Evolutionary conservation across 2,888 invertebrate genomes (phyloP), one percentile per base, ranked within the genome.

Genomic region (Laspeyria flexula): DNA sequence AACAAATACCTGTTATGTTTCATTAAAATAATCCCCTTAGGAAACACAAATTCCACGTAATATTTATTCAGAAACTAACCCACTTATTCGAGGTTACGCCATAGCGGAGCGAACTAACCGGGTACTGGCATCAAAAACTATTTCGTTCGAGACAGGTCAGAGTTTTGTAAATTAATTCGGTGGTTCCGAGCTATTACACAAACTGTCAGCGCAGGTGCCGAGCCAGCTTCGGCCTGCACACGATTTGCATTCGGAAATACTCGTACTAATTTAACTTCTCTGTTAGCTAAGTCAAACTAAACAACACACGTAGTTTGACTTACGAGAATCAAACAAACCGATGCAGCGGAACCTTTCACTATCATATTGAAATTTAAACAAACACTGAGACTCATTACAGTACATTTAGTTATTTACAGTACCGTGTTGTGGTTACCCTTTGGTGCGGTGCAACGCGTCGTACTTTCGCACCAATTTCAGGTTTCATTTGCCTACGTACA

Each of bases 141-240:
- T 83, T 85, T 83, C 79, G 85, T 76, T 73, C 66, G 76, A 79
- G 83, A 85, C 83, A 81, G 85, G 83, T 85, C 79, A 79, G 84
- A 88, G 85, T 90, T 90, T 88, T 86, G 86, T 83, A 80, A 88
- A 90, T 90, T 88, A 90, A 90, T 90, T 90, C 84, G 79, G 83
- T 75, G 85, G 89, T 90, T 90, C 83, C 85, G 77, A 79, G 84
- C 87, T 88, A 90, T 90, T 89, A 90, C 88, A 79, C 79, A 83
- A 85, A 85, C 90, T 89, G 90, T 89, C 89, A 85, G 86, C 81
- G 78, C 90, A 90, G 89, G 90, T 90, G 90, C 79, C 75, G 79
- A 76, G 77, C 73, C 77, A 75, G 75, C 78, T 79, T 75, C 77
- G 71, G 71, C 65, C 63, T 72, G 75, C 80, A 69, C 66, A 65